Base-by-base conservation (phyloP, 1,140 invertebrate genomes). In the Drosophila parvula region DNA sequence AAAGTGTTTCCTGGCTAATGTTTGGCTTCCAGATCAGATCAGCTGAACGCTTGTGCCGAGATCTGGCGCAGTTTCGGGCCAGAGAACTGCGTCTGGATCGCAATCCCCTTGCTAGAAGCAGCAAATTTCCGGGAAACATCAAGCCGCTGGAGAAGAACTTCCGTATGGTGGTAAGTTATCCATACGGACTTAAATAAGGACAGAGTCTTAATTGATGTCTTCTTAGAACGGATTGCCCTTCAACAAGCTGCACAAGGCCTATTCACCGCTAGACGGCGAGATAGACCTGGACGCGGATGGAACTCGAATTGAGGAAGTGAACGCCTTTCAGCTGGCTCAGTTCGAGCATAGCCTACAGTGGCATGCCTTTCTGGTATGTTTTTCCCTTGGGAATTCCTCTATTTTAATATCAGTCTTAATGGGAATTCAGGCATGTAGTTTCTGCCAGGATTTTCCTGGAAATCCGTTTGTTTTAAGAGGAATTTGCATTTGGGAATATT, bases 341-440 rank as follows among this genome's bases (percentile, higher is more conserved):
- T 91, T 85, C 28, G 65, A 60, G 36, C 16, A 73, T 9, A 91
- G 90, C 43, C 30, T 55, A 16, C 55, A 80, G 8, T 91, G 90
- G 90, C 90, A 91, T 76, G 83, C 86, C 8, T 75, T 90, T 44
- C n/a, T 82, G 79, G 90, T 91, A 53, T 28, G 48, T 41, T 34
- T 22, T 30, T 12, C 27, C 5, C 14, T 27, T 11, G 6, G 22
- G 22, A 41, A 18, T 9, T 7, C 3, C 5, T 0, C 14, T 18
- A 14, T 47, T 14, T 28, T 28, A n/a, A n/a, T 1, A n/a, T 22
- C 12, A 5, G 22, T 38, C 47, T 6, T 47, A 5, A 3, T 28
- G 22, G 3, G 5, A 10, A 6, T 9, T 36, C 4, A 5, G 6
- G 2, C 3, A 22, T 14, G 0, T 9, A 2, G n/a, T 32, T 10